Percentiles rank a stretch among this genome's conserved stretches.
Evolutionary conservation across 2,797 vertebrate genomes (phyloP).

Genomic region (Simalia tracyae): DNA sequence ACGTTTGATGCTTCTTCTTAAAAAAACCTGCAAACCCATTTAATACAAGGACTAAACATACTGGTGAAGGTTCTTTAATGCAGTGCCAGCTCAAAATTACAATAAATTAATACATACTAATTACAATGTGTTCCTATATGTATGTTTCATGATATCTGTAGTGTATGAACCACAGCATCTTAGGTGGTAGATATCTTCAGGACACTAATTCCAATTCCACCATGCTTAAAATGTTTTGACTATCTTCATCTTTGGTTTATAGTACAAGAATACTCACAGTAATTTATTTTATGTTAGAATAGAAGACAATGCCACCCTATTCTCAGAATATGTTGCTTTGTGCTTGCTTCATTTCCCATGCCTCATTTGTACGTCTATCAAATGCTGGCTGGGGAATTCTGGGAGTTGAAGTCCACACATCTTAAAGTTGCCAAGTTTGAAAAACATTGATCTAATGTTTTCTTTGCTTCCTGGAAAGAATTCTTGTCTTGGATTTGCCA

Average conservation of each 20-base stretch:
- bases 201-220: not conserved
- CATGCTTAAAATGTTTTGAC: not conserved
- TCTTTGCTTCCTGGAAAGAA: constrained; percentile 31
- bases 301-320: constrained; percentile 12
- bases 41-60: not conserved
- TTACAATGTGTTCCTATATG: not conserved
- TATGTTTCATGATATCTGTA: too few species aligned
- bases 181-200: not conserved
- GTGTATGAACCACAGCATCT: not conserved
- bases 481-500: constrained; percentile 45
- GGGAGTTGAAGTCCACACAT: not conserved
- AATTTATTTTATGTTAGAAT: constrained; percentile 31
- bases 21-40: not conserved
- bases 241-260: not conserved
- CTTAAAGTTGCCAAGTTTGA: not conserved
- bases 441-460: constrained; percentile 32
- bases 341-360: constrained; percentile 37
- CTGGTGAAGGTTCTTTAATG: not conserved
- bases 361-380: constrained; percentile 35
- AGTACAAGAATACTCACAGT: not conserved
- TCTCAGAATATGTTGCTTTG: constrained; percentile 52
- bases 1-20: not conserved
- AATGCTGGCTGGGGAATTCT: not conserved
- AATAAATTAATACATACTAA: not conserved
- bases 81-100: not conserved